A percentile compares a stretch with the other conserved stretches of the same genome.
Conservation (phyloP, 2,888 invertebrate genomes). For the Eupeodes latifasciatus region DNA sequence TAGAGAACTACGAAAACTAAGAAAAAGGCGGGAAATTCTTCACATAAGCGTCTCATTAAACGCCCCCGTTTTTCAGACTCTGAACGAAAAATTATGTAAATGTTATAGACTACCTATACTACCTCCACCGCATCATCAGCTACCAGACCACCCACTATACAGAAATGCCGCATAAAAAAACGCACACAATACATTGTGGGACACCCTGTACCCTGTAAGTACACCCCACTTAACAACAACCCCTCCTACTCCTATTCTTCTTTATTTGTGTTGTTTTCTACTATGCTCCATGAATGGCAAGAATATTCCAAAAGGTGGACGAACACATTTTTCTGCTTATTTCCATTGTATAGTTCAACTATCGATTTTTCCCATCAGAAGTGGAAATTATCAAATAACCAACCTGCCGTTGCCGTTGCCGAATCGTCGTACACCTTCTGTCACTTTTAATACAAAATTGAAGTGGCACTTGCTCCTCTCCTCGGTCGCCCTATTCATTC, state of each 20-base stretch:
- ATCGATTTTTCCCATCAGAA: conserved; percentile 68
- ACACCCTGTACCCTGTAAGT: conserved; percentile 44
- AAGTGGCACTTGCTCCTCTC: conserved; percentile 37
- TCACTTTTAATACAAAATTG: conserved; percentile 58
- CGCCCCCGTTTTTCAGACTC: conserved; percentile 65
- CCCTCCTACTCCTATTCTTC: neutral
- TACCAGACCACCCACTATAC: neutral
- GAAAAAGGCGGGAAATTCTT: conserved; percentile 73
- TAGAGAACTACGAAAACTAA: conserved; percentile 28
- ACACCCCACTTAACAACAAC: neutral
- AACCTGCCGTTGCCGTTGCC: neutral
- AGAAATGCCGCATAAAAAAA: conserved; percentile 22
- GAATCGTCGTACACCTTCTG: conserved; percentile 19
- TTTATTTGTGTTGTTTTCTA: conserved; percentile 20
- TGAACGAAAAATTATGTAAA: conserved; percentile 71
- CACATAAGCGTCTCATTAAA: conserved; percentile 72
- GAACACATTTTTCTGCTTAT: conserved; percentile 26
- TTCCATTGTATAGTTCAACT: conserved; percentile 34
- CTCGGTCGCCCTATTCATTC: conserved; percentile 17
- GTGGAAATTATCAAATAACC: conserved; percentile 41
- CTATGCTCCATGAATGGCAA: conserved; percentile 53
- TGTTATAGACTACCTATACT: conserved; percentile 61
- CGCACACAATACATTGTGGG: conserved; percentile 38
- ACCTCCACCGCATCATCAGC: conserved; percentile 8
- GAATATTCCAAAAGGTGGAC: conserved; percentile 49